phyloP scores from a whole-genome alignment of 2,797 vertebrate species.

The Limosa lapponica region DNA sequence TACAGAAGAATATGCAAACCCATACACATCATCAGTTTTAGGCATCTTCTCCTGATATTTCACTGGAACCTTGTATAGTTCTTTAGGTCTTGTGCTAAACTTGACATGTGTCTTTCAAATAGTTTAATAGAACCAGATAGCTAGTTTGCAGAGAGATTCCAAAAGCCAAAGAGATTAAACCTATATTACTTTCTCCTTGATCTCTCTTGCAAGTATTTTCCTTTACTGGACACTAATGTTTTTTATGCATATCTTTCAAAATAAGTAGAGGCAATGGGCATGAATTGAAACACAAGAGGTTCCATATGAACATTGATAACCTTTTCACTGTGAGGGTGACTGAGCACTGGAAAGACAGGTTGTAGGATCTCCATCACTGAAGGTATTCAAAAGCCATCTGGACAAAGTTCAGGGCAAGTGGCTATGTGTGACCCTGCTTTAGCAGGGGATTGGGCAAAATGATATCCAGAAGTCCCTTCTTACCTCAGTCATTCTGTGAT shows the following conservation, averaged over 20 bases:
- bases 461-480: neutral
- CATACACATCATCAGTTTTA: neutral
- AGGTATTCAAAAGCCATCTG: neutral
- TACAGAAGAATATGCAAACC: neutral
- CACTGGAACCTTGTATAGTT: neutral
- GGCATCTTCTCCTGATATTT: neutral
- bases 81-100: neutral
- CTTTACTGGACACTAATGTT: neutral
- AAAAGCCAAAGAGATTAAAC: neutral
- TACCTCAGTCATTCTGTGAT: neutral
- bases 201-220: neutral
- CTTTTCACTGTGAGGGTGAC: neutral
- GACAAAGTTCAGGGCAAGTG: neutral
- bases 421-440: neutral
- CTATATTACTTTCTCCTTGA: neutral
- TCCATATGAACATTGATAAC: neutral
- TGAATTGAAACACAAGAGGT: neutral
- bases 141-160: neutral
- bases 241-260: neutral
- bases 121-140: neutral
- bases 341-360: neutral
- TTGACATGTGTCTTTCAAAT: neutral
- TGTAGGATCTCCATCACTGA: neutral
- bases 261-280: neutral
- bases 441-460: neutral